Evolutionary conservation across 2,797 vertebrate genomes (phyloP).

Genomic region (Hyperoplus lanceolatus): DNA sequence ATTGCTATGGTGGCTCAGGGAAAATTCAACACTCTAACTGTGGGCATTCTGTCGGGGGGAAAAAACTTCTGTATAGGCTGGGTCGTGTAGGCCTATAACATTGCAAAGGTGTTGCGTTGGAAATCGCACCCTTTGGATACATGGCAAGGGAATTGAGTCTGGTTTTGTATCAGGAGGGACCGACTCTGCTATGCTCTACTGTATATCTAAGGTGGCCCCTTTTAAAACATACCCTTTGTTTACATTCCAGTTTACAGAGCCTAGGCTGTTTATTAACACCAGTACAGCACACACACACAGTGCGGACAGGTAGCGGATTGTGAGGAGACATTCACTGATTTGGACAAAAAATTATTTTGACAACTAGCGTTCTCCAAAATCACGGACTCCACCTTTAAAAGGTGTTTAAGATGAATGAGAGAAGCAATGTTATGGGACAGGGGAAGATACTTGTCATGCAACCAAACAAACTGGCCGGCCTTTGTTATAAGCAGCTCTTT

Average conservation of each 20-base stretch:
- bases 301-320: too few relatives aligned
- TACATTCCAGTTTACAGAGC: too few relatives aligned
- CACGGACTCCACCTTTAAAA: too few relatives aligned
- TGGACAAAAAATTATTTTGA: too few relatives aligned
- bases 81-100: neutral
- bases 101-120: neutral
- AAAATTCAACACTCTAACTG: constrained; percentile 39
- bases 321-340: too few relatives aligned
- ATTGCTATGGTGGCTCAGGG: constrained; percentile 1
- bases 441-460: constrained; percentile 53
- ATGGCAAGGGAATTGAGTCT: neutral
- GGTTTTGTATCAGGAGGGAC: neutral
- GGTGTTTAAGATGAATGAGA: constrained; percentile 8
- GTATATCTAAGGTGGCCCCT: neutral
- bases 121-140: constrained; percentile 3
- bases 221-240: too few relatives aligned
- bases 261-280: too few relatives aligned
- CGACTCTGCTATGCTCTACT: neutral
- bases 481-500: constrained; percentile 36
- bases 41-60: constrained; percentile 8
- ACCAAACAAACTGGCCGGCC: constrained; percentile 55
- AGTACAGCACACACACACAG: too few relatives aligned
- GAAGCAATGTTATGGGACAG: constrained; percentile 2
- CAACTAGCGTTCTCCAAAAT: too few relatives aligned
- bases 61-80: neutral